Percentiles rank a stretch among this genome's conserved stretches.
These are phyloP conservation scores for Scartelaos histophorus DNA, from an alignment of 2,113 vertebrate genomes.

Conservation along the genomic window DNA sequence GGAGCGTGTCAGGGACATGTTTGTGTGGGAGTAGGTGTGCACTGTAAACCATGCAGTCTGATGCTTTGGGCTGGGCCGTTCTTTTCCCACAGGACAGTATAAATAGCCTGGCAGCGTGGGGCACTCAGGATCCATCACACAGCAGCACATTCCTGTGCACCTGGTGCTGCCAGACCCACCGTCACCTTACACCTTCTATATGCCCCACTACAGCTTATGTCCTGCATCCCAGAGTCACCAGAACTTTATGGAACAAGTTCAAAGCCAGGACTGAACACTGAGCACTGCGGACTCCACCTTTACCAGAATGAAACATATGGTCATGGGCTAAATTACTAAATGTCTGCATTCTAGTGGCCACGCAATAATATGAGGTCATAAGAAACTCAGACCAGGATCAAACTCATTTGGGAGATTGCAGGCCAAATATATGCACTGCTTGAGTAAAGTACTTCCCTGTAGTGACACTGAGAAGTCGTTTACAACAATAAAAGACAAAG, in stretches of 20 bases:
- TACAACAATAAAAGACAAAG: slow-evolving; percentile 22
- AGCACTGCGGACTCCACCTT: neutral
- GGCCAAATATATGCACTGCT: neutral
- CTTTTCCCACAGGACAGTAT: slow-evolving; percentile 79
- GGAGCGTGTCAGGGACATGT: slow-evolving; percentile 32
- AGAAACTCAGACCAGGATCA: neutral
- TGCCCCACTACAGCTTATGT: neutral
- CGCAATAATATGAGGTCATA: neutral
- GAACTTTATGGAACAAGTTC: neutral
- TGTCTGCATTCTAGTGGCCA: neutral
- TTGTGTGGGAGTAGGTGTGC: slow-evolving; percentile 18
- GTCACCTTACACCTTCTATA: slow-evolving; percentile 66
- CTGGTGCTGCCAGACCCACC: slow-evolving; percentile 68
- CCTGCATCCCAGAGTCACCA: slow-evolving; percentile 35
- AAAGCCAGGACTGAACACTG: neutral
- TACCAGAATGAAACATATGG: neutral
- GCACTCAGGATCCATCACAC: slow-evolving; percentile 68
- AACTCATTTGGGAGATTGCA: neutral
- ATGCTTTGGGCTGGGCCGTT: slow-evolving; percentile 46
- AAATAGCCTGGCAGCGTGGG: slow-evolving; percentile 74
- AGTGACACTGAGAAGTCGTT: slow-evolving; percentile 7
- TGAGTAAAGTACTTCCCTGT: neutral
- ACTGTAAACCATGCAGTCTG: slow-evolving; percentile 55
- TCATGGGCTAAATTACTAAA: neutral
- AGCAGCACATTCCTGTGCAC: slow-evolving; percentile 76